Conservation (phyloP, 2,113 vertebrate genomes). For the Sinocyclocheilus rhinocerous region DNA sequence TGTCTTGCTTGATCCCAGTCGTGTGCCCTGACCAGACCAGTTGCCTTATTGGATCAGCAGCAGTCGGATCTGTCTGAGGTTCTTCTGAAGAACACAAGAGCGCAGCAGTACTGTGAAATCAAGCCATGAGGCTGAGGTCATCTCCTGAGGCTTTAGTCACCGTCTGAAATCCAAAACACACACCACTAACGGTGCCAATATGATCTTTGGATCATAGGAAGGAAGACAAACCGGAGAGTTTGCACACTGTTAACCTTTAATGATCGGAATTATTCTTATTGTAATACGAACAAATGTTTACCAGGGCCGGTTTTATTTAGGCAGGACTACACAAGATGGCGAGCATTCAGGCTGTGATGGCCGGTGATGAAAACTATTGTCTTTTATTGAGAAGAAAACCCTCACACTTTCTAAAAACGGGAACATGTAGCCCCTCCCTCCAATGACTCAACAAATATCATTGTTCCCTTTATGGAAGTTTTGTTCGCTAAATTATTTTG, state of each 20-base stretch:
- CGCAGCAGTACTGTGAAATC: conserved; percentile 33
- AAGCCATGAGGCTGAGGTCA: not conserved
- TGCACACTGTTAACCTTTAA: not conserved
- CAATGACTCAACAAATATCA: not conserved
- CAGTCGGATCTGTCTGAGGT: conserved; percentile 1
- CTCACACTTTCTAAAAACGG: not conserved
- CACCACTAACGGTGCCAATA: not conserved
- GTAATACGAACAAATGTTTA: not conserved
- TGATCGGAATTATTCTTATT: not conserved
- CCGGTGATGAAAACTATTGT: not conserved
- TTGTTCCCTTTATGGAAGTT: not conserved
- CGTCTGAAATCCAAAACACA: not conserved
- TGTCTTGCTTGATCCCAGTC: not conserved
- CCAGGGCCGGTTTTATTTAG: not conserved
- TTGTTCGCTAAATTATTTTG: not conserved
- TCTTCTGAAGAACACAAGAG: not conserved
- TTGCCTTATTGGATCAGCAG: conserved; percentile 23
- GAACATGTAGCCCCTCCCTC: not conserved
- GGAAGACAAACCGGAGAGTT: not conserved
- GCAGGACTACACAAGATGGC: not conserved
- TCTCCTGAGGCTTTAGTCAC: conserved; percentile 12
- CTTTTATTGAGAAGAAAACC: not conserved
- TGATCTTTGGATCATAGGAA: conserved; percentile 8
- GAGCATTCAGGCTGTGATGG: not conserved
- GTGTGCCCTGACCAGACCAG: not conserved